Base-by-base conservation (phyloP, 2,797 vertebrate genomes). In the Harpagifer antarcticus region DNA sequence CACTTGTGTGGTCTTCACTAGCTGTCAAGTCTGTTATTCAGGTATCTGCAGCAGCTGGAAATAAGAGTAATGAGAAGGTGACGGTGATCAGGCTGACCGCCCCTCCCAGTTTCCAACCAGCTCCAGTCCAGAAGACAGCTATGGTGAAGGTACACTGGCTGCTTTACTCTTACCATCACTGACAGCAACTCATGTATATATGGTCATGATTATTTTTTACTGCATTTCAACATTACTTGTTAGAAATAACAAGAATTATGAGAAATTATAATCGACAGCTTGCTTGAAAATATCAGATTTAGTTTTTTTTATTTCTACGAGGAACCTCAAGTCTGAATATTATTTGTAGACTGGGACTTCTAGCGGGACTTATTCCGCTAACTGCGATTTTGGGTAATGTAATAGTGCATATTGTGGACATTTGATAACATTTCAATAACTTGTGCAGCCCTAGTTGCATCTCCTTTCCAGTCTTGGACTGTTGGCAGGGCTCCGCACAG, bases 41-140 rank as follows among this genome's bases (percentile, higher is more conserved):
- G 97, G 93, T 93, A 68, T 86, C 95, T 79, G 88, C 90, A 83
- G 89, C 93, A 48, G 88, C 93, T 16, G 80, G 92, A 77, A 65
- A 91, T 72, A 95, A 94, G 88, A 94, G 90, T 44, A 78, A 89
- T 54, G 91, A 94, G 85, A 87, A 81, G 62, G 61, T 94, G 73
- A 86, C 93, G 0, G 82, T 96, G 91, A 95, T 94, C 89, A 88
- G 90, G 74, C 90, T 93, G 76, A 37, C 89, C 0, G 66, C 88
- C 3, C 81, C 92, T 23, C 73, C 85, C 16, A 83, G 45, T 58
- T 74, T 81, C 74, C 87, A 82, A 43, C 23, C 88, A 3, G 49
- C 86, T 19, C 33, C 78, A 0, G 57, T 69, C 17, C 86, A 81
- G 72, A 90, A 76, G 70, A 83, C 83, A 0, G 40, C 89, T 33